Evolutionary conservation across 92 coral and sea anemone species (phyloP), one percentile per base, ranked within the genome.

Genomic region (Isaurus tuberculatus): DNA sequence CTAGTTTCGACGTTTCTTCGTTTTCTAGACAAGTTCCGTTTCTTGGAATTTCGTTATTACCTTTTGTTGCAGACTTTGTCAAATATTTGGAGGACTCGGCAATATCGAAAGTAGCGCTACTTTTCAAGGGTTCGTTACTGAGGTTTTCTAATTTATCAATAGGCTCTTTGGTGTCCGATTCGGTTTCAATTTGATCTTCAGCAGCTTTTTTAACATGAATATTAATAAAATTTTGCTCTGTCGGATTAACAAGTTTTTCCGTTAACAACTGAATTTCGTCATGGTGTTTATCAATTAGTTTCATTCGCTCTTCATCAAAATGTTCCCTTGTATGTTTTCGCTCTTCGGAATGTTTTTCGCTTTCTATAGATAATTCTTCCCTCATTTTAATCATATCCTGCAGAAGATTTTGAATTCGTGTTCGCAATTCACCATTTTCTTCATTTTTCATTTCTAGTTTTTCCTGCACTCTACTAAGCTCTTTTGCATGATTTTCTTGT

Each of bases 371-470:
- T 58, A 91, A 80, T 80, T 89, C 89, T 14, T 69, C 84, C 72
- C 91, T 93, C 84, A 87, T 43, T 33, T 86, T 86, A 95, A 91
- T 89, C 68, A 93, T 55, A 37, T 91, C 95, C 22, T 86, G 90
- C 16, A 91, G 84, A 2, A 93, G 94, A 19, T 89, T 89, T 57
- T 93, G 93, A 5, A 89, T 84, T 82, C 86, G 90, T 53, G 78
- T 86, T 34, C 90, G 86, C 32, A 93, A 89, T 44, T 91, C 87
- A n/a, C 8, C 23, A 65, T 91, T 93, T 75, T 89, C 91, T 22
- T 80, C 73, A 17, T 70, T 83, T 83, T 97, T 94, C 14, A 75
- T 73, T 2, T 85, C 79, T 61, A 89, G 86, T 53, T 87, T 92
- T 16, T 89, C 91, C 46, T 92, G 91, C 25, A 94, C 70, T 55